A percentile compares a stretch with the other conserved stretches of the same genome.
phyloP scores from a whole-genome alignment of 2,888 invertebrate species.

The Pandemis cinnamomeana region DNA sequence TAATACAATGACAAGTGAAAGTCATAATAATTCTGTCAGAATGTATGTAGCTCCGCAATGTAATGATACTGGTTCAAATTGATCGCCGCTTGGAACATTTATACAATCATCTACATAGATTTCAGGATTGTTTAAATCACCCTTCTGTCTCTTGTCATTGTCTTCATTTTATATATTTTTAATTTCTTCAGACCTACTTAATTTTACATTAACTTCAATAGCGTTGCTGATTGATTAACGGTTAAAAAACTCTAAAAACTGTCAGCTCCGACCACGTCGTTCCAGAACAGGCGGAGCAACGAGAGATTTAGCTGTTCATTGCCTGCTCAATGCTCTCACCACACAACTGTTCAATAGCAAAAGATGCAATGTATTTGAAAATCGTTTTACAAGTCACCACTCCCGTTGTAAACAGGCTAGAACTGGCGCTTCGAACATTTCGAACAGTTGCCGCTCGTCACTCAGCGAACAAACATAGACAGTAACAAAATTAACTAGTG shows the following conservation, averaged over 20 bases:
- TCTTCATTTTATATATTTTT: constrained; percentile 11
- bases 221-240: constrained; percentile 63
- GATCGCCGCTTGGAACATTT: not conserved
- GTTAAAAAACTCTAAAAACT: constrained; percentile 52
- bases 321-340: not conserved
- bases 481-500: constrained; percentile 49
- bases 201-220: constrained; percentile 50
- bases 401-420: not conserved
- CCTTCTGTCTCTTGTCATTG: not conserved
- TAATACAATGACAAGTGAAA: too few species aligned
- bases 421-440: constrained; percentile 63
- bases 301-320: not conserved
- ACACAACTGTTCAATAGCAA: not conserved
- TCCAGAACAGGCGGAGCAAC: not conserved
- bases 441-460: constrained; percentile 73
- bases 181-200: not conserved
- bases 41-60: too few species aligned
- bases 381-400: too few species aligned
- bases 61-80: not conserved
- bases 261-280: too few species aligned
- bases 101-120: not conserved
- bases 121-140: not conserved
- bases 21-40: too few species aligned
- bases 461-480: constrained; percentile 67
- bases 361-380: not conserved